These are phyloP conservation scores for Ptychodera flava DNA, from an alignment of 35 echinoderm and acorn worm species.

Conservation along the genomic window DNA sequence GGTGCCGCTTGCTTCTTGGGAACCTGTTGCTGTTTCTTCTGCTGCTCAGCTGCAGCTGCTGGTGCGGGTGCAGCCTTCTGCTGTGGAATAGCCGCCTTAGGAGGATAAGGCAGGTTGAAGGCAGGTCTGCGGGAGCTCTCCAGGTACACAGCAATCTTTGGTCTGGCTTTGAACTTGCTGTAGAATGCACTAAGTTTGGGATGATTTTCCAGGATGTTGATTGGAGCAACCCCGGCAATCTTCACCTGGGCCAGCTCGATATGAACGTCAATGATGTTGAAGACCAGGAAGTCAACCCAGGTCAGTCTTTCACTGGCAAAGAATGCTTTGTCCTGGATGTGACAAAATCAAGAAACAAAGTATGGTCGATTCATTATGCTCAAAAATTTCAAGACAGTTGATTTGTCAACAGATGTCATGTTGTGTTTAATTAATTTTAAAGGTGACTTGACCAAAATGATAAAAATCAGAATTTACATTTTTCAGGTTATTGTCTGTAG, in stretches of 20 bases:
- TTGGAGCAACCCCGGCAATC: constrained; percentile 44
- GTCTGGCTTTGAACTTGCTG: constrained; percentile 52
- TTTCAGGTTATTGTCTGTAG: too few relatives aligned
- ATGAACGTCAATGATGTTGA: constrained; percentile 65
- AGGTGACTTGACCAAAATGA: too few relatives aligned
- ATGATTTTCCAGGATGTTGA: constrained; percentile 49
- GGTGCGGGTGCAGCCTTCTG: background rate
- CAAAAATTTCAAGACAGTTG: too few relatives aligned
- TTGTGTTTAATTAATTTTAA: too few relatives aligned
- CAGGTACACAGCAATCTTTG: constrained; percentile 47
- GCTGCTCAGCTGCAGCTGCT: background rate
- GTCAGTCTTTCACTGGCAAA: constrained; percentile 65
- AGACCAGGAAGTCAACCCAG: constrained; percentile 93
- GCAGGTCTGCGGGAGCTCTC: constrained; percentile 45
- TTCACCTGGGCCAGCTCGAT: constrained; percentile 65
- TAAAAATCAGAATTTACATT: too few relatives aligned
- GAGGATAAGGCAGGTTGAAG: constrained; percentile 57
- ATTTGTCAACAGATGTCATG: too few relatives aligned
- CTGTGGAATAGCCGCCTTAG: background rate
- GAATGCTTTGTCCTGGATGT: constrained; percentile 57
- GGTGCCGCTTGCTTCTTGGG: too few relatives aligned
- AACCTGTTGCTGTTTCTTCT: background rate
- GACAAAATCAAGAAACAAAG: background rate
- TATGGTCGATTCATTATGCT: too few relatives aligned
- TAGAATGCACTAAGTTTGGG: constrained; percentile 90